A percentile compares a stretch with the other conserved stretches of the same genome.
phyloP scores from a whole-genome alignment of 2,888 invertebrate species.

The Tetheella fluctuosa region DNA sequence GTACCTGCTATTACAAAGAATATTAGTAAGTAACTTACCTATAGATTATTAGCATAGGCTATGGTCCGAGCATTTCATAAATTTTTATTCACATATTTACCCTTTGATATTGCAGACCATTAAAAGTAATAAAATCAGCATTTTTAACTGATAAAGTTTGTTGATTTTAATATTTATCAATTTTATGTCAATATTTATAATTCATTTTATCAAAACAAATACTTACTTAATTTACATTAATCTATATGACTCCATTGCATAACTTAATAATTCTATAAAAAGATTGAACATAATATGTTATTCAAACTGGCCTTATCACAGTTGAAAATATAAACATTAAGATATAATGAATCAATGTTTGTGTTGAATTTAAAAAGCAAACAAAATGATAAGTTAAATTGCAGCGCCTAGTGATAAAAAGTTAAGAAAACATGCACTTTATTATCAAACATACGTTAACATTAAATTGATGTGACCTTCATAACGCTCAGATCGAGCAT shows the following conservation, averaged over 20 bases:
- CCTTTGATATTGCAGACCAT: background rate
- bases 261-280: no score
- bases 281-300: background rate
- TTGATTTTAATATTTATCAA: background rate
- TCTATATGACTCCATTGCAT: no score
- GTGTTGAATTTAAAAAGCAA: no score
- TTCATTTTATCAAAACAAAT: no score
- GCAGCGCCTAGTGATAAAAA: background rate
- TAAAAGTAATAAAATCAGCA: background rate
- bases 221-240: no score
- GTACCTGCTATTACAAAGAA: background rate
- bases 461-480: slow-evolving; percentile 47
- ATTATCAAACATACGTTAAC: slow-evolving; percentile 20
- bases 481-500: slow-evolving; percentile 27
- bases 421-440: background rate
- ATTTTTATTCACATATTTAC: background rate
- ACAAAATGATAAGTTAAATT: background rate
- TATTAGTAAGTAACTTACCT: no score
- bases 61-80: background rate
- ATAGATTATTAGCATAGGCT: background rate
- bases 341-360: background rate
- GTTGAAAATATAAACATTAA: background rate
- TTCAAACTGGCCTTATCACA: background rate
- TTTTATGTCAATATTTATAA: no score
- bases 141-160: background rate